Conservation (phyloP, 1,140 invertebrate species). For the Adelges cooleyi region DNA sequence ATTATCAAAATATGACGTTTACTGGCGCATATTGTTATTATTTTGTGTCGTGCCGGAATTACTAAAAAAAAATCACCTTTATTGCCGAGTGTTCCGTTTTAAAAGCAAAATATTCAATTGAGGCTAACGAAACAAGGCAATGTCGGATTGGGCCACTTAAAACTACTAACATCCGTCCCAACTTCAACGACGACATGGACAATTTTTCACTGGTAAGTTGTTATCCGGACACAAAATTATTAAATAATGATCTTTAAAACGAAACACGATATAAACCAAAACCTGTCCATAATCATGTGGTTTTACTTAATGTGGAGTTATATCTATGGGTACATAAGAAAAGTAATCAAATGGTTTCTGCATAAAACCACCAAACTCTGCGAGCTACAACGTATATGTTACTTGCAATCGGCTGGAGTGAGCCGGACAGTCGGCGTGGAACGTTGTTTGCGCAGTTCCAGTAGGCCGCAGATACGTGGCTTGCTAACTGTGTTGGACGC, state of each 20-base stretch:
- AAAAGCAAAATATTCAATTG: too few species aligned
- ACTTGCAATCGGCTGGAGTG: conserved; percentile 62
- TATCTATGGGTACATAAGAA: conserved; percentile 55
- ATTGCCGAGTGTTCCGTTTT: too few species aligned
- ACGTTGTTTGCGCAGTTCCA: conserved; percentile 56
- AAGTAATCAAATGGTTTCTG: conserved; percentile 77
- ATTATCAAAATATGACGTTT: too few species aligned
- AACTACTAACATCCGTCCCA: too few species aligned
- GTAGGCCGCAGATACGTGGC: conserved; percentile 52
- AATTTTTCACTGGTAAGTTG: conserved; percentile 18
- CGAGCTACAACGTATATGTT: conserved; percentile 84
- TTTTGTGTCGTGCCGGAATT: too few species aligned
- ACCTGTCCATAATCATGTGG: conserved; percentile 34
- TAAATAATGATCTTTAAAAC: conserved; percentile 4
- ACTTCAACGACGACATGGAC: not conserved
- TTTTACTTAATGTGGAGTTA: conserved; percentile 41
- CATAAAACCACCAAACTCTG: conserved; percentile 72
- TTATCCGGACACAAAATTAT: conserved; percentile 7
- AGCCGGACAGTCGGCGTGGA: conserved; percentile 59
- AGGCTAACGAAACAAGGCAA: too few species aligned
- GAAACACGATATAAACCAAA: not conserved
- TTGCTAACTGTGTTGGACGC: conserved; percentile 56
- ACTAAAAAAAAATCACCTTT: too few species aligned
- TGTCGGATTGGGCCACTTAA: too few species aligned
- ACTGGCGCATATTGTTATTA: too few species aligned